These are phyloP conservation scores for Falco punctatus DNA, from an alignment of 2,113 vertebrate genomes.

Conservation along the genomic window DNA sequence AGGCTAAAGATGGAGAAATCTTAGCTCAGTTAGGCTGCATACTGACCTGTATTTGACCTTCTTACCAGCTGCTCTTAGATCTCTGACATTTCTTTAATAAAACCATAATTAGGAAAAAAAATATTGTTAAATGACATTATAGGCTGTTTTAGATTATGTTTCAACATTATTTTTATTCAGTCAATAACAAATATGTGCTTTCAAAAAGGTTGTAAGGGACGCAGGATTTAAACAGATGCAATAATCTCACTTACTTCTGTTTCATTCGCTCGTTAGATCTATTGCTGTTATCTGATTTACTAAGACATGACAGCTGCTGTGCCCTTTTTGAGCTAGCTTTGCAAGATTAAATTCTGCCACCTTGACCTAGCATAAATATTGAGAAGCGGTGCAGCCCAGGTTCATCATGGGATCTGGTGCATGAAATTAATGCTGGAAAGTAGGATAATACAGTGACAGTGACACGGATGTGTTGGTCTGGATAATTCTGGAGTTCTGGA, in stretches of 20 bases:
- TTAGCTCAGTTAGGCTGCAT: conserved; percentile 64
- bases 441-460: conserved; percentile 44
- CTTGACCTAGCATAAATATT: conserved; percentile 56
- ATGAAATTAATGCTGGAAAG: conserved; percentile 65
- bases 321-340: conserved; percentile 40
- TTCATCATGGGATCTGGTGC: conserved; percentile 57
- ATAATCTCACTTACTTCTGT: conserved; percentile 46
- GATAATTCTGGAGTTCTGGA: conserved; percentile 50
- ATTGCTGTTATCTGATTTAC: conserved; percentile 61
- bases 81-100: conserved; percentile 1
- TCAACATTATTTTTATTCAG: conserved; percentile 27
- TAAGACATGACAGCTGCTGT: conserved; percentile 46
- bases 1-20: conserved; percentile 71
- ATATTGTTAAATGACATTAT: neutral
- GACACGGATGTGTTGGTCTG: conserved; percentile 29
- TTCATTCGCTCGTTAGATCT: conserved; percentile 60
- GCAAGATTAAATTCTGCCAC: conserved; percentile 66
- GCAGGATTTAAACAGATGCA: conserved; percentile 24
- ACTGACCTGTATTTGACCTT: conserved; percentile 81
- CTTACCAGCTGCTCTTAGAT: conserved; percentile 53
- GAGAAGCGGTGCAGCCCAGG: conserved; percentile 25
- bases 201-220: neutral
- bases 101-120: neutral
- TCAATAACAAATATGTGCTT: conserved; percentile 18
- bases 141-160: conserved; percentile 22